Evolutionary conservation across 1,140 invertebrate species (phyloP).

Genomic region (Diachasmimorpha longicaudata): DNA sequence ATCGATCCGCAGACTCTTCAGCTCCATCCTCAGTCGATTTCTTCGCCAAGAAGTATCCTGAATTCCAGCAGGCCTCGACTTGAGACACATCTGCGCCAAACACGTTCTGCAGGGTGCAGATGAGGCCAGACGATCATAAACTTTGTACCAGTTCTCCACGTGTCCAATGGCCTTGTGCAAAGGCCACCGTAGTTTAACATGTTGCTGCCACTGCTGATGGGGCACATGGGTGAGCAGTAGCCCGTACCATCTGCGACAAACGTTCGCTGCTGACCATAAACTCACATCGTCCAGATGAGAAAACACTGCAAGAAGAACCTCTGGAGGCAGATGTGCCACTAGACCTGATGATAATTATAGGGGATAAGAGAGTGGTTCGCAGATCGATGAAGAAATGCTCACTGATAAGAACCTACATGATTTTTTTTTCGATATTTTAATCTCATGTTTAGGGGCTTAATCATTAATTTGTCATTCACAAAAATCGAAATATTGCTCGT

Average conservation of each 20-base stretch:
- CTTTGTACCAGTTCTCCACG: conserved; percentile 80
- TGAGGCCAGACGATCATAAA: conserved; percentile 63
- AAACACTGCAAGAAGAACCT: conserved; percentile 88
- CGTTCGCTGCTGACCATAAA: conserved; percentile 83
- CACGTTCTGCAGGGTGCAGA: conserved; percentile 79
- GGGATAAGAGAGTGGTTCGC: too few species aligned
- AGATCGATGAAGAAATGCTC: too few species aligned
- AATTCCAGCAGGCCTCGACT: conserved; percentile 66
- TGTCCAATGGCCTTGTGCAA: conserved; percentile 76
- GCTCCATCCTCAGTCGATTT: conserved; percentile 76
- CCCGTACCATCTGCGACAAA: conserved; percentile 83
- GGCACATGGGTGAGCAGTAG: conserved; percentile 79
- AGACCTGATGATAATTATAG: conserved; percentile 25
- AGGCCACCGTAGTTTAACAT: conserved; percentile 80
- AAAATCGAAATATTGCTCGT: too few species aligned
- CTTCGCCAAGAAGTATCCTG: conserved; percentile 77
- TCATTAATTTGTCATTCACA: too few species aligned
- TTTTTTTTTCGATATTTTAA: too few species aligned
- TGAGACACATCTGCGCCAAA: conserved; percentile 76
- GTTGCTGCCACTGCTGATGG: conserved; percentile 78
- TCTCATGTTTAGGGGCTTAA: too few species aligned
- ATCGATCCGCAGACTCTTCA: conserved; percentile 78
- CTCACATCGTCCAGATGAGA: conserved; percentile 90
- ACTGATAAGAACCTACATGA: too few species aligned
- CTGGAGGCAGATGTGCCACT: conserved; percentile 70